phyloP scores from a whole-genome alignment of 2,797 vertebrate genomes.

The Cyclura pinguis region DNA sequence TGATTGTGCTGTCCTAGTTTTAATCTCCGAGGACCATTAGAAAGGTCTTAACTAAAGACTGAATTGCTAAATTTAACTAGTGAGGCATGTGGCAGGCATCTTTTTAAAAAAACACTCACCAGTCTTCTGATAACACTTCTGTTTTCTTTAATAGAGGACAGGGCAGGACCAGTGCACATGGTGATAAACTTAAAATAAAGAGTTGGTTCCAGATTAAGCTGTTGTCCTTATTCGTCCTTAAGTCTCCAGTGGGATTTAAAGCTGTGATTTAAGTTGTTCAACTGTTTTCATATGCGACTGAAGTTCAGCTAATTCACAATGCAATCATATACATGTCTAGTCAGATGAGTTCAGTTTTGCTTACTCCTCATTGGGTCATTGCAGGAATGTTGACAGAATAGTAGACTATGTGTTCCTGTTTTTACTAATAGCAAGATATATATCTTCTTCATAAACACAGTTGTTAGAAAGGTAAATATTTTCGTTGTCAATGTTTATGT shows the following conservation, averaged over 20 bases:
- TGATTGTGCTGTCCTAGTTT: neutral
- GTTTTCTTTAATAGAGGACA: slow-evolving; percentile 13
- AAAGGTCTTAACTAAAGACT: slow-evolving; percentile 27
- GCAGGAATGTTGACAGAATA: neutral
- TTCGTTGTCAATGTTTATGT: neutral
- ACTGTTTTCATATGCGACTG: neutral
- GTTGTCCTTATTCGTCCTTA: neutral
- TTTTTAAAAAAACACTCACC: slow-evolving; percentile 34
- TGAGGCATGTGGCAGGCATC: neutral
- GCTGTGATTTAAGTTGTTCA: neutral
- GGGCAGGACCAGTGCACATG: neutral
- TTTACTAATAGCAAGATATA: neutral
- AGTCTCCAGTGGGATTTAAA: neutral
- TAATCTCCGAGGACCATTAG: slow-evolving; percentile 1
- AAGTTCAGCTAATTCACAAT: neutral
- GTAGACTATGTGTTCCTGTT: neutral
- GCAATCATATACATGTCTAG: neutral
- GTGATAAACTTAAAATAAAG: neutral
- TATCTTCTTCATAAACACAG: neutral
- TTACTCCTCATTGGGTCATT: neutral
- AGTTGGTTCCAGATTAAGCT: neutral
- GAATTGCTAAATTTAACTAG: slow-evolving; percentile 15
- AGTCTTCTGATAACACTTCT: slow-evolving; percentile 33
- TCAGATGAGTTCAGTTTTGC: neutral
- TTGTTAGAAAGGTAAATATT: neutral